Evolutionary conservation across 2,797 vertebrate species (phyloP).

Genomic region (Limosa lapponica): DNA sequence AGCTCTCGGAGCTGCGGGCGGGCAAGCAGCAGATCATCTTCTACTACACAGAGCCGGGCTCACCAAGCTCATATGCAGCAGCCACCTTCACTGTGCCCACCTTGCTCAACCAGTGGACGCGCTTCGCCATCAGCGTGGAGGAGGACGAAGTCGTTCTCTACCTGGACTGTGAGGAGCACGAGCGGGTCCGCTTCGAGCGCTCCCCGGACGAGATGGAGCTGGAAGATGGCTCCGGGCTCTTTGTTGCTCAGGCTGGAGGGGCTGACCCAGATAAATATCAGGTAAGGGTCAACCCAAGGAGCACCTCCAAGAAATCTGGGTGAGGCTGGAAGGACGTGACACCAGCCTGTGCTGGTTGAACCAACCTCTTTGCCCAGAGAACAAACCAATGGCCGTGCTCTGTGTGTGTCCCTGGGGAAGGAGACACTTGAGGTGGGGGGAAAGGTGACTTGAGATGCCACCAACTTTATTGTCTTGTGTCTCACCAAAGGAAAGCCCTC

Average conservation of each 20-base stretch:
- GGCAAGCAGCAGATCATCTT: slow-evolving; percentile 85
- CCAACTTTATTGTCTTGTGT: background rate
- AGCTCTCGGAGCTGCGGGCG: slow-evolving; percentile 79
- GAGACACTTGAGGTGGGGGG: background rate
- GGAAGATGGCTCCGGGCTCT: slow-evolving; percentile 85
- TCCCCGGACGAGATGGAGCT: slow-evolving; percentile 87
- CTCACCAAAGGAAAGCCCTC: background rate
- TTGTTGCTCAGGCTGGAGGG: slow-evolving; percentile 91
- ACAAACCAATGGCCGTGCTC: rapidly evolving
- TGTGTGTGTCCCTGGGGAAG: background rate
- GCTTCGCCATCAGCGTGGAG: slow-evolving; percentile 87
- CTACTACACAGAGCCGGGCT: slow-evolving; percentile 88
- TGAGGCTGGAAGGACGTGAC: background rate
- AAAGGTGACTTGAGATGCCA: background rate
- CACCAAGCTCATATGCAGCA: slow-evolving; percentile 73
- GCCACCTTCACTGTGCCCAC: slow-evolving; percentile 87
- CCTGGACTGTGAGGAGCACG: slow-evolving; percentile 86
- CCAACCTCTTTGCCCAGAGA: background rate
- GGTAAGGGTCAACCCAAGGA: slow-evolving; percentile 76
- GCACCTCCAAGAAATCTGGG: background rate
- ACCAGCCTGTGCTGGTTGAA: background rate
- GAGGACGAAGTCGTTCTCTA: slow-evolving; percentile 84
- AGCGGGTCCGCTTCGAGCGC: slow-evolving; percentile 79
- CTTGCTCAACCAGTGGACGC: slow-evolving; percentile 85
- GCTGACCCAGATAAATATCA: slow-evolving; percentile 88